Evolutionary conservation across 2,113 vertebrate species (phyloP).

Genomic region (Lepidiolamprologus cunningtoni): DNA sequence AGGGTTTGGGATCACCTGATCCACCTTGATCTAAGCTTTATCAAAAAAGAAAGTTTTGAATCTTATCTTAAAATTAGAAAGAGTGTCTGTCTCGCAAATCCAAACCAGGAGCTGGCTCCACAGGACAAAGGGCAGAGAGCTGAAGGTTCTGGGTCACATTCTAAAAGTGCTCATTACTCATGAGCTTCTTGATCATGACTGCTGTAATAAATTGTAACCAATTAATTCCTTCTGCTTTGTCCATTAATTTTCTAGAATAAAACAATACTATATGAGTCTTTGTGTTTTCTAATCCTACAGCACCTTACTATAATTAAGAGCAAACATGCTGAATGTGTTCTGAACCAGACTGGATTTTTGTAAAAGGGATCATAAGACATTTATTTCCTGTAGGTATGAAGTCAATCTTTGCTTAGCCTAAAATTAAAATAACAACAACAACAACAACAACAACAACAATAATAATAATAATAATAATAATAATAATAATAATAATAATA

Average conservation of each 20-base stretch:
- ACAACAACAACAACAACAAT: fast-evolving
- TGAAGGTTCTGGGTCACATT: not conserved
- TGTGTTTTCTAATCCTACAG: not conserved
- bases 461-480: fast-evolving
- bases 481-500: too few relatives aligned
- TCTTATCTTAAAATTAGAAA: not conserved
- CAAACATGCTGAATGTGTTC: not conserved
- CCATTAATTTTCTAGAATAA: not conserved
- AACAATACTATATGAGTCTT: not conserved
- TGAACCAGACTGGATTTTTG: not conserved
- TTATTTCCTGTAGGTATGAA: not conserved
- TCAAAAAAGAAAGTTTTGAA: not conserved
- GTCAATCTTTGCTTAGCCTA: not conserved
- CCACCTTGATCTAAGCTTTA: not conserved
- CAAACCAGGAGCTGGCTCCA: not conserved
- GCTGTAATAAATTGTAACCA: not conserved
- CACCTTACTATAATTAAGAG: not conserved
- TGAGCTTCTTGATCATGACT: not conserved
- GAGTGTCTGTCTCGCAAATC: fast-evolving
- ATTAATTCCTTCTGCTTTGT: not conserved
- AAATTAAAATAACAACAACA: not conserved
- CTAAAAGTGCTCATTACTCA: not conserved
- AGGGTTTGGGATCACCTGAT: not conserved
- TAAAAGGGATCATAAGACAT: not conserved
- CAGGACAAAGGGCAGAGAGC: not conserved